Conservation (phyloP, 2,797 vertebrate species). For the Melanotaenia parkinsoni region DNA sequence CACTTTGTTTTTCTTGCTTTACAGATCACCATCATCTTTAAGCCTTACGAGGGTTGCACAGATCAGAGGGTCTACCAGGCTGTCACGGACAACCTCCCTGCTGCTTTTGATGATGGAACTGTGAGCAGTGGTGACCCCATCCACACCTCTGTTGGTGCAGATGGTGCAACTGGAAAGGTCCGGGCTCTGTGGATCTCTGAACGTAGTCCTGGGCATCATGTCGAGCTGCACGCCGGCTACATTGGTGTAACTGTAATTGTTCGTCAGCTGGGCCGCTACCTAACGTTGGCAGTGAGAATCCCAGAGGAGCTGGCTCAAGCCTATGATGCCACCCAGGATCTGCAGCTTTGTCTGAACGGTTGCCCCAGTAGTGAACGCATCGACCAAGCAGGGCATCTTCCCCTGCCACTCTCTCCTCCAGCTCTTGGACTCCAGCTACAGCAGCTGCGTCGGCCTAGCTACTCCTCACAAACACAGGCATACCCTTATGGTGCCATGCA, state of each 20-base stretch:
- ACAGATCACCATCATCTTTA: conserved; percentile 96
- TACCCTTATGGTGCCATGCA: conserved; percentile 55
- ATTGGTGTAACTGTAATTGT: conserved; percentile 94
- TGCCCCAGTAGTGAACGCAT: conserved; percentile 93
- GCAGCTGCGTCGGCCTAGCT: conserved; percentile 64
- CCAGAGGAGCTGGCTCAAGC: conserved; percentile 90
- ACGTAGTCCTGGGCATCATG: conserved; percentile 85
- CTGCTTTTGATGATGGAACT: conserved; percentile 95
- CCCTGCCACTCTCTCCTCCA: conserved; percentile 79
- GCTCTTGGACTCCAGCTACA: conserved; percentile 79
- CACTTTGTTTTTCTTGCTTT: conserved; percentile 1
- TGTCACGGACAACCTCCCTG: conserved; percentile 92
- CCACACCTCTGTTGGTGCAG: conserved; percentile 77
- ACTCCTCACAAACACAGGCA: conserved; percentile 65
- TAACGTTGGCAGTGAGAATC: conserved; percentile 93
- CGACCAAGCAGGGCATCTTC: conserved; percentile 85
- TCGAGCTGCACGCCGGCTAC: conserved; percentile 93
- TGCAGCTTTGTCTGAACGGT: conserved; percentile 95
- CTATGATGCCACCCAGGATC: conserved; percentile 92
- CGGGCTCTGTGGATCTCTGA: conserved; percentile 91
- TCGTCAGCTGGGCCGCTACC: conserved; percentile 92
- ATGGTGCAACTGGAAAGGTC: conserved; percentile 80
- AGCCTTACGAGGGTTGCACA: conserved; percentile 92
- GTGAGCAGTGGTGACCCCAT: conserved; percentile 87
- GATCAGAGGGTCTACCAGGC: conserved; percentile 98